Conservation (phyloP, 2,888 invertebrate genomes). For the Latheticus oryzae region DNA sequence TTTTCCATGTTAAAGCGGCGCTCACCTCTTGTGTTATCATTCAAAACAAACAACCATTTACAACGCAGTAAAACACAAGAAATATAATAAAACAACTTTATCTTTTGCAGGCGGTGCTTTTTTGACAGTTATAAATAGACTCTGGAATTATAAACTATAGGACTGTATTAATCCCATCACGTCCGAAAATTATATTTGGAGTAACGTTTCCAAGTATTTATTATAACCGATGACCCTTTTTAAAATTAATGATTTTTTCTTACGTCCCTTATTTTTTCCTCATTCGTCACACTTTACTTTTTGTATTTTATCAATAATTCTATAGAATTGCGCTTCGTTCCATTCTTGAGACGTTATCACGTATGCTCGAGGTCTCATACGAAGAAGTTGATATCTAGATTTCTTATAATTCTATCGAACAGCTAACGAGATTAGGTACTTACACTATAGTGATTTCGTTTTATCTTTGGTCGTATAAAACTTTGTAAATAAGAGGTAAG, state of each 20-base stretch:
- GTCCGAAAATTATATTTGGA: no score
- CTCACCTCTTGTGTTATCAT: no score
- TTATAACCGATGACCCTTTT: no score
- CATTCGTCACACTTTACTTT: slow-evolving; percentile 11
- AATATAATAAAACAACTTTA: no score
- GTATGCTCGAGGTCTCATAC: slow-evolving; percentile 16
- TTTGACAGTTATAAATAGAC: no score
- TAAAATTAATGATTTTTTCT: slow-evolving; percentile 23
- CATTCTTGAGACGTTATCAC: slow-evolving; percentile 21
- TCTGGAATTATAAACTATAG: no score
- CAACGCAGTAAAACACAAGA: no score
- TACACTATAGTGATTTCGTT: slow-evolving; percentile 23
- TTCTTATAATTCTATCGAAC: slow-evolving; percentile 33
- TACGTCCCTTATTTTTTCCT: slow-evolving; percentile 23
- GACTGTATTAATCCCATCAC: no score
- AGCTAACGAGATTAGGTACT: slow-evolving; percentile 25
- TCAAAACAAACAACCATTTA: no score
- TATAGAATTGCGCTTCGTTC: slow-evolving; percentile 12
- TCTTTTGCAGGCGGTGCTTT: no score
- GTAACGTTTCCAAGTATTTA: no score
- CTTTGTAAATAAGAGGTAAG: slow-evolving; percentile 29
- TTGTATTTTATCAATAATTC: slow-evolving; percentile 24
- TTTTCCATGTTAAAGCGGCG: no score
- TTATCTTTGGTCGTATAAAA: slow-evolving; percentile 32
- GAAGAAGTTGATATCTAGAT: slow-evolving; percentile 15